These are phyloP conservation scores for Cephus nigrinus DNA, from an alignment of 2,888 invertebrate species.

Conservation along the genomic window DNA sequence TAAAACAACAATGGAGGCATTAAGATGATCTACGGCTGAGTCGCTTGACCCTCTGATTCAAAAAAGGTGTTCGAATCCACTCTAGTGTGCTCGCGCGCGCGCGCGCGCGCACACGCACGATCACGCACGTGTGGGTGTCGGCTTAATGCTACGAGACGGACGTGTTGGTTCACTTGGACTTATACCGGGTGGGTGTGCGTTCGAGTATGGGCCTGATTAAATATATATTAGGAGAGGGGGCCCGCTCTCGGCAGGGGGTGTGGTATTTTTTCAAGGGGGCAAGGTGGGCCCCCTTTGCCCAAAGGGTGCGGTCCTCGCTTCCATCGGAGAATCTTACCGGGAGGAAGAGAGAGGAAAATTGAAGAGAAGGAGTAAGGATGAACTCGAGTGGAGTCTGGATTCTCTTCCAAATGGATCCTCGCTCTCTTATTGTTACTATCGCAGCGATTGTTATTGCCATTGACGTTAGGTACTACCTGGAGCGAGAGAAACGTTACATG, in stretches of 20 bases:
- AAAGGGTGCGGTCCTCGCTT: constrained; percentile 50
- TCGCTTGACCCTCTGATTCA: constrained; percentile 64
- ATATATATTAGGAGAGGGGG: constrained; percentile 59
- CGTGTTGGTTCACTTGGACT: constrained; percentile 46
- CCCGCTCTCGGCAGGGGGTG: constrained; percentile 56
- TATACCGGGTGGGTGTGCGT: constrained; percentile 25
- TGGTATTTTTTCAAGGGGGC: constrained; percentile 58
- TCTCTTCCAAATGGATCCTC: no score
- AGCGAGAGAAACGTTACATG: not conserved
- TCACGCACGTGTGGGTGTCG: constrained; percentile 51
- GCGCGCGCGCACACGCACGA: not conserved
- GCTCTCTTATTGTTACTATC: constrained; percentile 1
- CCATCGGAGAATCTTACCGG: not conserved
- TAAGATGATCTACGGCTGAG: constrained; percentile 64
- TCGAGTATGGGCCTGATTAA: constrained; percentile 57
- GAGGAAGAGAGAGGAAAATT: not conserved
- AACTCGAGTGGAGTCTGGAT: not conserved
- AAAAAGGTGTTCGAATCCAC: constrained; percentile 64
- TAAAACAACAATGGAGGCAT: constrained; percentile 66
- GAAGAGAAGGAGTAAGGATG: not conserved
- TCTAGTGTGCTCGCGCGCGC: constrained; percentile 25
- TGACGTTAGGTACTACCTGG: not conserved
- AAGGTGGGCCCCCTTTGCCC: constrained; percentile 38
- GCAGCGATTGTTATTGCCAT: not conserved
- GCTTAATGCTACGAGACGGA: constrained; percentile 47